Evolutionary conservation across 2,113 vertebrate genomes (phyloP).

Genomic region (Sclerurus mexicanus): DNA sequence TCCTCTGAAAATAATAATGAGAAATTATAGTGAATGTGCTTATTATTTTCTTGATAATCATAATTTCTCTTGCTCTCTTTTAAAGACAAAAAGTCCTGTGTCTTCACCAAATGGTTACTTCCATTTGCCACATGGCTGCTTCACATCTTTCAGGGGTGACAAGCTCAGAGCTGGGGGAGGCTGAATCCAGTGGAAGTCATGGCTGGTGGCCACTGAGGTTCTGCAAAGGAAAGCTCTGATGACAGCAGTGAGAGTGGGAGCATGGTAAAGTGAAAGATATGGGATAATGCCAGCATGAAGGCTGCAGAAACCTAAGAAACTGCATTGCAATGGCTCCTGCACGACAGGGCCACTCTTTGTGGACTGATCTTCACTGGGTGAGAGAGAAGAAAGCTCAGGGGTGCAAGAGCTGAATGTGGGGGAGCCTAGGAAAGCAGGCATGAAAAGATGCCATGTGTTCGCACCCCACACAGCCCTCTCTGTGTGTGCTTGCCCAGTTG

Average conservation of each 20-base stretch:
- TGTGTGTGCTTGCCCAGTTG: fast-evolving
- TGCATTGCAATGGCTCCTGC: not conserved
- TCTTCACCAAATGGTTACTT: not conserved
- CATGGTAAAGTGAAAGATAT: not conserved
- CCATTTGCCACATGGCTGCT: not conserved
- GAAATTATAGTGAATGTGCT: not conserved
- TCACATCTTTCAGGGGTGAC: not conserved
- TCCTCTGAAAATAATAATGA: not conserved
- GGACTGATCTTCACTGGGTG: not conserved
- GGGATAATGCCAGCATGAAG: not conserved
- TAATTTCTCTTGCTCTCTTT: not conserved
- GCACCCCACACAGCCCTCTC: not conserved
- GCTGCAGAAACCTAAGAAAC: not conserved
- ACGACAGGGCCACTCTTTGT: not conserved
- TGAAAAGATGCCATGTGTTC: fast-evolving
- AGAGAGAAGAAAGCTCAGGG: not conserved
- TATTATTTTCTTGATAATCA: not conserved
- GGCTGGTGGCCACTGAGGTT: not conserved
- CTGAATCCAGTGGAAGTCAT: not conserved
- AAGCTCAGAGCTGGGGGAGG: not conserved
- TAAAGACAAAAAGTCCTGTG: not conserved
- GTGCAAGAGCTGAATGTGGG: fast-evolving
- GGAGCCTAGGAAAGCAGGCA: not conserved
- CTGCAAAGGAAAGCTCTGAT: not conserved
- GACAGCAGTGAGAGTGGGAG: not conserved